phyloP scores from a whole-genome alignment of 2,888 invertebrate genomes.

The Brenthis hecate region DNA sequence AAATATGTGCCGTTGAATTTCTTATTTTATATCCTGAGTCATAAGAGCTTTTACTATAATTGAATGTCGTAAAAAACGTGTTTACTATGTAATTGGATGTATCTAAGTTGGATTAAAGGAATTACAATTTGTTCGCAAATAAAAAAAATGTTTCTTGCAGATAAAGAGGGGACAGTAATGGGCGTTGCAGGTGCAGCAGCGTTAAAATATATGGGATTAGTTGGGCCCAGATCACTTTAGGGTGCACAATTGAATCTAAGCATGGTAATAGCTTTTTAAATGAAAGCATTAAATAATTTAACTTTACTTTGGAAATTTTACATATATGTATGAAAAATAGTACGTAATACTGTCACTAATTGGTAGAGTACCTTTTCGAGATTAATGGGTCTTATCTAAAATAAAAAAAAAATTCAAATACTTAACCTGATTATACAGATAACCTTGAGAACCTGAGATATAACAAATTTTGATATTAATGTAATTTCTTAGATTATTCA shows the following conservation, averaged over 20 bases:
- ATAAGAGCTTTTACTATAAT: constrained; percentile 40
- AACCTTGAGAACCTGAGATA: no score
- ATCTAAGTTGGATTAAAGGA: constrained; percentile 78
- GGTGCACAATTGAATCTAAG: constrained; percentile 35
- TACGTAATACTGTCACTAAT: no score
- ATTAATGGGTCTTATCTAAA: no score
- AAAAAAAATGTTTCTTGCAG: constrained; percentile 65
- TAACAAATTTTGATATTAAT: no score
- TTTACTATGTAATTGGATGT: constrained; percentile 78
- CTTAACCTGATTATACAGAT: no score
- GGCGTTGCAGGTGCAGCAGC: constrained; percentile 69
- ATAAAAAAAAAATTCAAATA: no score
- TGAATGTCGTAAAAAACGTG: constrained; percentile 44
- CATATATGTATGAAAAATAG: background rate
- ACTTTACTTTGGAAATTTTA: background rate
- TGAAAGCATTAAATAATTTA: constrained; percentile 1
- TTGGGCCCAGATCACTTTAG: constrained; percentile 45
- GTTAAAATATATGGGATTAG: constrained; percentile 60
- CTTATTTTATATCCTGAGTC: constrained; percentile 33
- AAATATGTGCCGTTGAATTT: constrained; percentile 37
- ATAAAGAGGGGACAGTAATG: constrained; percentile 57
- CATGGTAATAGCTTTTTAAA: constrained; percentile 15
- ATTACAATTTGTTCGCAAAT: constrained; percentile 78
- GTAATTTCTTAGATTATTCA: no score
- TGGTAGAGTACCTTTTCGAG: no score